Evolutionary conservation across 2,888 invertebrate species (phyloP), one percentile per base, ranked within the genome.

Genomic region (Pristionchus entomophagus): DNA sequence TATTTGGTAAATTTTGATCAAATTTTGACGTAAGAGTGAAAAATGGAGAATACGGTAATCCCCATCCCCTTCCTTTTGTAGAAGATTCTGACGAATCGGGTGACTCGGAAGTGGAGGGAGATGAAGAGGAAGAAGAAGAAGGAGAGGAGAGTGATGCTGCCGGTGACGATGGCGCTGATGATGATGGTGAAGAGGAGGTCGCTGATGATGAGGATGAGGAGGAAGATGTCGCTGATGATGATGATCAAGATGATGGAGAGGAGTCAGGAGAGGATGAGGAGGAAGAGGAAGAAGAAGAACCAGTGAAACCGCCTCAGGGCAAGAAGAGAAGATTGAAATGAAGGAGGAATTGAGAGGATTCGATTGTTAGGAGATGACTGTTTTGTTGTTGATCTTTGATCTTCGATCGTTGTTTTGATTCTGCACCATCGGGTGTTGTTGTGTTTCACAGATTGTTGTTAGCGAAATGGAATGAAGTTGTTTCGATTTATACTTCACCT

Each of bases 281-380:
- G 29, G 69, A 65, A 4, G 62, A 49, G 19, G 83, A 83, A 38
- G 82, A 82, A n/a, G 65, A 84, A 22, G 84, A 84, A 49, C 45
- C 53, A 49, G 84, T 41, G 35, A 41, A 73, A 35, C 73, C 85
- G 14, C 77, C 85, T 17, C 38, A 38, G 32, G 77, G 73, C 29
- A 85, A 85, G 85, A 85, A 32, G 41, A 17, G 56, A 26, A 29
- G 85, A 32, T 32, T 84, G 65, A 84, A 84, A 19, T 84, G 65
- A 59, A 51, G 26, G 26, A 8, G n/a, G n/a, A n/a, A n/a, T n/a
- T n/a, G n/a, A n/a, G n/a, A n/a, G n/a, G n/a, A n/a, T n/a, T n/a
- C n/a, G 59, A 59, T 80, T 53, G 26, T 2, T 29, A 82, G 80
- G 41, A 35, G 35, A 38, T 29, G 41, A 77, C 45, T 77, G 49